Conservation (phyloP, 2,888 invertebrate species). For the Notocelia uddmanniana region DNA sequence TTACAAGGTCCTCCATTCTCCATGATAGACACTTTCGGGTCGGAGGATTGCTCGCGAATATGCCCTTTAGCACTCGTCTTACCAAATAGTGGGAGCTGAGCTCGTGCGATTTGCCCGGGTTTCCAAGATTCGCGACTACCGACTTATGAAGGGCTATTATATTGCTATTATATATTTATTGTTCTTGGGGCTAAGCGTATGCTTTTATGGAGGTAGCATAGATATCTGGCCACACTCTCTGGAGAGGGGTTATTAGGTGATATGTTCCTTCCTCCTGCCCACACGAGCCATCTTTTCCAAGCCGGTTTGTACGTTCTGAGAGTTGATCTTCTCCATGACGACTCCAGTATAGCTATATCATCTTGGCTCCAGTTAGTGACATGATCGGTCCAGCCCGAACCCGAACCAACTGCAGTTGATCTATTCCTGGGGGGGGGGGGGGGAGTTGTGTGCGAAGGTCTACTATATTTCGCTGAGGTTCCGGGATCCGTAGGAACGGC, state of each 20-base stretch:
- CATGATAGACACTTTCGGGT: slow-evolving; percentile 1
- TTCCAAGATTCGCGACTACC: slow-evolving; percentile 38
- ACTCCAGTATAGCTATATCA: not conserved
- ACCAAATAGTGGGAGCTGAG: slow-evolving; percentile 13
- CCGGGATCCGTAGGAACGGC: slow-evolving; percentile 34
- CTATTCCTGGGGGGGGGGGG: not conserved
- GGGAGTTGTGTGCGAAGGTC: not conserved
- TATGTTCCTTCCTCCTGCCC: not conserved
- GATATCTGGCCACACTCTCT: slow-evolving; percentile 36
- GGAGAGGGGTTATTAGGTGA: slow-evolving; percentile 17
- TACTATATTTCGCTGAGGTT: not conserved
- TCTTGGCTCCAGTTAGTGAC: not conserved
- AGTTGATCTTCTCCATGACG: slow-evolving; percentile 8
- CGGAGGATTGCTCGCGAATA: slow-evolving; percentile 12
- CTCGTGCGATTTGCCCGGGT: not conserved
- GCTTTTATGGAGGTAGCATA: slow-evolving; percentile 21
- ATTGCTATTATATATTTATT: no score
- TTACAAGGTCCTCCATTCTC: not conserved
- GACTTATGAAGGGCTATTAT: slow-evolving; percentile 45
- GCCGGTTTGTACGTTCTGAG: not conserved
- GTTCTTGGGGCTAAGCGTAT: slow-evolving; percentile 32
- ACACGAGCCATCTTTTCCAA: not conserved
- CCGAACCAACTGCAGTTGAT: not conserved
- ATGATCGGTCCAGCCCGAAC: slow-evolving; percentile 13
- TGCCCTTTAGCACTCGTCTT: slow-evolving; percentile 37